Conservation (phyloP, 2,113 vertebrate genomes). For the Odontophorus gujanensis region DNA sequence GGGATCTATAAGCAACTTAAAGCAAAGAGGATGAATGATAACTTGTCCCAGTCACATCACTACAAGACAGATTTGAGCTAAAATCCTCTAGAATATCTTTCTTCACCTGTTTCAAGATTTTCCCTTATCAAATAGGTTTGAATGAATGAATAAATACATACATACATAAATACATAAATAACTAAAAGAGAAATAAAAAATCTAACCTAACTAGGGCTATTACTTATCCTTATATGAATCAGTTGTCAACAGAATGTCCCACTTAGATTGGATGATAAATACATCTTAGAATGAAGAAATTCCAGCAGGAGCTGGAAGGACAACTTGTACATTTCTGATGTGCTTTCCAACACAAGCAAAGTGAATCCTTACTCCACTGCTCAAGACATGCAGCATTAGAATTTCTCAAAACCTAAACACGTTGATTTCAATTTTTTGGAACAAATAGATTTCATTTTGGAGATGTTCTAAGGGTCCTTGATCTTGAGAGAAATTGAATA, state of each 20-base stretch:
- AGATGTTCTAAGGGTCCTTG: not conserved
- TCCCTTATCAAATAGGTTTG: not conserved
- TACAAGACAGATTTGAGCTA: not conserved
- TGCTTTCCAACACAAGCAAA: constrained; percentile 13
- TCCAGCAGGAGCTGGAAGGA: constrained; percentile 51
- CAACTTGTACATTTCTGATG: constrained; percentile 48
- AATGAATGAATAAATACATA: too few relatives aligned
- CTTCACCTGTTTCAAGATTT: not conserved
- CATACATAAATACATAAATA: too few relatives aligned
- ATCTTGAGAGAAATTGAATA: not conserved
- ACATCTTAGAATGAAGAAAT: constrained; percentile 26
- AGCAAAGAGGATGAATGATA: not conserved
- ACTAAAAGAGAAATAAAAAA: not conserved
- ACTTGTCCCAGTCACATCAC: not conserved
- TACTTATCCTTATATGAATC: constrained; percentile 36
- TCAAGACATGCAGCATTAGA: not conserved
- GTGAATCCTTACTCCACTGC: not conserved
- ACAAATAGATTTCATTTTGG: not conserved
- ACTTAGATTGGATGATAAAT: constrained; percentile 37
- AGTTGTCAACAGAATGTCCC: constrained; percentile 40
- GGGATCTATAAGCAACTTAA: not conserved
- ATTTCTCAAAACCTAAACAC: not conserved
- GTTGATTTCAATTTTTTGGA: not conserved
- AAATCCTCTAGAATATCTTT: not conserved
- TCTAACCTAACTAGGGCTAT: not conserved